Evolutionary conservation across 2,888 invertebrate genomes (phyloP).

Genomic region (Ormyrus thymus): DNA sequence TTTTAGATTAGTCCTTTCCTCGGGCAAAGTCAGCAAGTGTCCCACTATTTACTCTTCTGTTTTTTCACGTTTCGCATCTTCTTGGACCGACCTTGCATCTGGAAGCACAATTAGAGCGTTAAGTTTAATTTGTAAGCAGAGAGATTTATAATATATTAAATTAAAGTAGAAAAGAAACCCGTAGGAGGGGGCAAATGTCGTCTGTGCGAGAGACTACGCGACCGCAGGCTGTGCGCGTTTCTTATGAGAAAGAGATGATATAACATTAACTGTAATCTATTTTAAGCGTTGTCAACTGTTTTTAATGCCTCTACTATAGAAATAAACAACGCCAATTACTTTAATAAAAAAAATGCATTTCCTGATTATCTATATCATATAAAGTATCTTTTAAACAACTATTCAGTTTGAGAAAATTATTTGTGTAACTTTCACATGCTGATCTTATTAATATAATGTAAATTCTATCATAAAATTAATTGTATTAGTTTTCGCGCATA

Average conservation of each 20-base stretch:
- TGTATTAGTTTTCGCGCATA: neutral
- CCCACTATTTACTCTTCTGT: conserved; percentile 5
- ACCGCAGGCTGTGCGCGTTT: conserved; percentile 55
- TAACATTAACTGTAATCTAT: conserved; percentile 5
- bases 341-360: conserved; percentile 23
- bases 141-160: conserved; percentile 54
- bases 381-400: conserved; percentile 1
- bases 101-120: conserved; percentile 45
- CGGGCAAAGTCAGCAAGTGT: conserved; percentile 39
- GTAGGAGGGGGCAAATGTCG: conserved; percentile 29
- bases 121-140: conserved; percentile 51
- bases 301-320: conserved; percentile 20
- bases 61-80: conserved; percentile 32
- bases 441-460: too few relatives aligned
- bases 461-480: too few relatives aligned
- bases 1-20: conserved; percentile 47
- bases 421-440: neutral
- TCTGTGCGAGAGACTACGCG: conserved; percentile 51
- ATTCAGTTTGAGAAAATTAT: neutral
- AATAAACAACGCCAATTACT: conserved; percentile 9
- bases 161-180: conserved; percentile 25
- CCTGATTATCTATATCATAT: conserved; percentile 29
- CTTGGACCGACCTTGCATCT: conserved; percentile 47
- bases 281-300: conserved; percentile 18
- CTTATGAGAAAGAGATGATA: conserved; percentile 16